A percentile compares a stretch with the other conserved stretches of the same genome.
phyloP scores from a whole-genome alignment of 2,113 vertebrate genomes.

The Thermophis baileyi region DNA sequence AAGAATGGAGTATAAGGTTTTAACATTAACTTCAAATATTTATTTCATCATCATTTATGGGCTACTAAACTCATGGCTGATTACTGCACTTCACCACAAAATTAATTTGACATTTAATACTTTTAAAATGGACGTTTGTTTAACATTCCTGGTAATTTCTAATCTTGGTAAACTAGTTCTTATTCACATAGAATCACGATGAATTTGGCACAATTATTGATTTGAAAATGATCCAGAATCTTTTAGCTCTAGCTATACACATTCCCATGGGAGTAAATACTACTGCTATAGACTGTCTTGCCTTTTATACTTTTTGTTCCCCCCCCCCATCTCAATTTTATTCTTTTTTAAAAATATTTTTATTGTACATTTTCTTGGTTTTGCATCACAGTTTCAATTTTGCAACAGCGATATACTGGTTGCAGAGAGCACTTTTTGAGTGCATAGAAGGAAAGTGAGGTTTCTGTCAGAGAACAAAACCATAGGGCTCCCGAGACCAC shows the following conservation, averaged over 20 bases:
- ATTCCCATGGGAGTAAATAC: not conserved
- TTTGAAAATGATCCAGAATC: not conserved
- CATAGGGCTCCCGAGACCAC: not conserved
- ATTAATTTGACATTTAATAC: not conserved
- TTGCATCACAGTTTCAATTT: no score
- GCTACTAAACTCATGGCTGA: slow-evolving; percentile 16
- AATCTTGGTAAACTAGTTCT: slow-evolving; percentile 12
- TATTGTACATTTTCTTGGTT: no score
- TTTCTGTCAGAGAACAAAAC: not conserved
- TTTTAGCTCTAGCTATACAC: not conserved
- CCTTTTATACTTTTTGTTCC: not conserved
- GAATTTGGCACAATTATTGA: not conserved
- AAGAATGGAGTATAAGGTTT: slow-evolving; percentile 11
- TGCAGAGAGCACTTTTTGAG: not conserved
- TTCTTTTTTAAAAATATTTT: not conserved
- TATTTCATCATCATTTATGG: not conserved
- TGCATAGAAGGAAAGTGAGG: not conserved
- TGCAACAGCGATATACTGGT: no score
- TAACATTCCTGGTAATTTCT: not conserved
- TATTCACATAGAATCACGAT: not conserved
- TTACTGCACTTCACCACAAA: not conserved
- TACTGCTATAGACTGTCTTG: not conserved
- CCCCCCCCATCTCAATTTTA: no score
- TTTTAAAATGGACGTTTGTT: not conserved
- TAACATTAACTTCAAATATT: not conserved